Percentiles rank a stretch among this genome's conserved stretches.
Conservation (phyloP, 2,797 vertebrate genomes). For the Cuculus canorus region DNA sequence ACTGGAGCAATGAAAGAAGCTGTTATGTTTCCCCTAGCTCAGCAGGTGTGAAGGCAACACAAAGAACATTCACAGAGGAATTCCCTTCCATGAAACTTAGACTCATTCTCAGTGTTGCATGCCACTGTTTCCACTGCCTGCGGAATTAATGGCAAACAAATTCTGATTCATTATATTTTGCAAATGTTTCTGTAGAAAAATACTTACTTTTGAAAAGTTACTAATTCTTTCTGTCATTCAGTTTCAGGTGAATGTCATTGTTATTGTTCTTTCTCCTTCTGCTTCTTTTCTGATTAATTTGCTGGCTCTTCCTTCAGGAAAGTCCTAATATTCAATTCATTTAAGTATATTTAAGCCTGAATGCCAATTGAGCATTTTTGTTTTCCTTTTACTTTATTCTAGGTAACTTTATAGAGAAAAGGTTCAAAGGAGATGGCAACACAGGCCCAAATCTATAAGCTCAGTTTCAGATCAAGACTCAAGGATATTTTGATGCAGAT, state of each 20-base stretch:
- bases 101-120: neutral
- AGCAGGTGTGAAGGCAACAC: constrained; percentile 51
- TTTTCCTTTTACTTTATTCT: neutral
- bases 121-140: neutral
- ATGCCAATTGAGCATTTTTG: neutral
- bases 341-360: neutral
- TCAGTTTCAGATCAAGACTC: neutral
- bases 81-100: constrained; percentile 39
- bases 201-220: neutral
- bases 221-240: neutral
- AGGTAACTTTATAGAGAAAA: neutral
- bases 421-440: neutral
- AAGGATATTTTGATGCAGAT: neutral
- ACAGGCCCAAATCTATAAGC: neutral
- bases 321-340: neutral
- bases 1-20: constrained; percentile 44
- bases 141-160: constrained; percentile 8
- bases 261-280: neutral
- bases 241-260: neutral
- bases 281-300: neutral
- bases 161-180: constrained; percentile 11
- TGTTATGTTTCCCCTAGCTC: constrained; percentile 33
- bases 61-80: constrained; percentile 40
- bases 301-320: neutral
- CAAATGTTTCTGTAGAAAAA: neutral